Evolutionary conservation across 2,888 invertebrate genomes (phyloP), one percentile per base, ranked within the genome.

Genomic region (Nemotelus pantherinus): DNA sequence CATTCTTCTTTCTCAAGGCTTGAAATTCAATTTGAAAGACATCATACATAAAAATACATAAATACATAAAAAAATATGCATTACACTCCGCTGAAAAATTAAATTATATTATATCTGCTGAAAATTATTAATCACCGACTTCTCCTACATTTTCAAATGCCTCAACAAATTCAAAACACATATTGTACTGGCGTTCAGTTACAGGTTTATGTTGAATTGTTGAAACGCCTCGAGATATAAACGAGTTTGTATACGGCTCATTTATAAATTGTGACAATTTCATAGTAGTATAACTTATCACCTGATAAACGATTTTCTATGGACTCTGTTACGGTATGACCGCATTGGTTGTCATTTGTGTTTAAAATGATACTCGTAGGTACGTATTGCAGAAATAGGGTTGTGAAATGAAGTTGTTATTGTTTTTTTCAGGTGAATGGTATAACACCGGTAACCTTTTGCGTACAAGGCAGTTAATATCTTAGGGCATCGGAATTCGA

Each of bases 261-360:
- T 57, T 71, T n/a, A 55, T 57, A 57, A 44, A 44, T 43, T 57
- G 71, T 71, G 71, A 71, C 57, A 71, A 44, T 57, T 71, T 71
- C 57, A 71, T 71, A 57, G 71, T 55, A 9, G 65, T 47, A 45
- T 65, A 71, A 71, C 44, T 71, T 71, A 71, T 71, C 71, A 44
- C 57, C 43, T 55, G 57, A 71, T 57, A 71, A 55, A 71, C 55
- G 57, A 55, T 70, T 70, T 10, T 44, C 43, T 10, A 57, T 47
- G 63, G 41, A 39, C 53, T 45, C 67, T 47, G 4, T 5, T 10
- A 53, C 25, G 25, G 25, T 25, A 25, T 25, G 25, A 25, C 25
- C 25, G 25, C 1, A 25, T 25, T 25, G 25, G 25, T 25, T 1
- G 25, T 25, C 25, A 25, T 25, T 53, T 53, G 53, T 9, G 10